Evolutionary conservation across 1,140 invertebrate genomes (phyloP).

Genomic region (Drosophila navojoa): DNA sequence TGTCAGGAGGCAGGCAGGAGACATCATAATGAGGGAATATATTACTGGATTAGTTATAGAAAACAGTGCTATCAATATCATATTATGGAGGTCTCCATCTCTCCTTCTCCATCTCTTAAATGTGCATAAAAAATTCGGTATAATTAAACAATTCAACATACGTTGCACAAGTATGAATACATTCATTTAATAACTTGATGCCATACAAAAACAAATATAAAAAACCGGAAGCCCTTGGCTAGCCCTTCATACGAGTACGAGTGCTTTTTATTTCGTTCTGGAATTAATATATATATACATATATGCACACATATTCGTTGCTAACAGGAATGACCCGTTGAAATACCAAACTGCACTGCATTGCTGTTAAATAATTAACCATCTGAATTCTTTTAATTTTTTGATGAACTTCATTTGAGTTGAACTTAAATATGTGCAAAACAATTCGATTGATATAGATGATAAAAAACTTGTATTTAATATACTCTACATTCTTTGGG

Average conservation of each 20-base stretch:
- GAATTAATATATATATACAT: neutral
- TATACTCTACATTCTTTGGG: too few species aligned
- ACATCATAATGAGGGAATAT: too few species aligned
- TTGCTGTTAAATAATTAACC: too few species aligned
- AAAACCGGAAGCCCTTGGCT: neutral
- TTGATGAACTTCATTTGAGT: neutral
- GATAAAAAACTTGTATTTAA: too few species aligned
- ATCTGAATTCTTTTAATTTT: neutral
- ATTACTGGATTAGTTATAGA: too few species aligned
- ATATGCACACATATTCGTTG: neutral
- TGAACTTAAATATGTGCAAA: neutral
- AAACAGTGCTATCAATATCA: too few species aligned
- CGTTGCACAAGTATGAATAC: neutral
- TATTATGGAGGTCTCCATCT: neutral
- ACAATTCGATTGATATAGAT: too few species aligned
- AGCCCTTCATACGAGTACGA: neutral
- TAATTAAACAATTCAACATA: constrained; percentile 41
- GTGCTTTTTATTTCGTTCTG: neutral
- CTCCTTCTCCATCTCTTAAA: neutral
- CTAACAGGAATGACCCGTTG: too few species aligned
- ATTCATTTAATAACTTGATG: neutral
- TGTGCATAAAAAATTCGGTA: constrained; percentile 34
- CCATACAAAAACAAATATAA: neutral
- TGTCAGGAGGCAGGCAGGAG: too few species aligned
- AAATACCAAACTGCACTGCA: too few species aligned